A percentile compares a stretch with the other conserved stretches of the same genome.
These are phyloP conservation scores for Pelecanus crispus DNA, from an alignment of 2,113 vertebrate species.

Conservation along the genomic window DNA sequence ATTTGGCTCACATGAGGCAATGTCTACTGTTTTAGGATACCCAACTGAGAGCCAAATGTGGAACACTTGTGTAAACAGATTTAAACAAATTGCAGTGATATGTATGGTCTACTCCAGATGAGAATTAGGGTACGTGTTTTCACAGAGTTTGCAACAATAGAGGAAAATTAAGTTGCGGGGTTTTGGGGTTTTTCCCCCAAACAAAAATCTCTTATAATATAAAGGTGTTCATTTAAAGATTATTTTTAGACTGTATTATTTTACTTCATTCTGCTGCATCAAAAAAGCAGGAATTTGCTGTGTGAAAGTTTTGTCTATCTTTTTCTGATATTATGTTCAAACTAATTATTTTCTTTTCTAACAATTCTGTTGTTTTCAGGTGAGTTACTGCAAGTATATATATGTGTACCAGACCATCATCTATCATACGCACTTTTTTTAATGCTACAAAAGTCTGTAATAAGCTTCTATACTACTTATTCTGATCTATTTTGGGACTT, in stretches of 20 bases:
- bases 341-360: not conserved
- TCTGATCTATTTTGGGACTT: not conserved
- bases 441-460: not conserved
- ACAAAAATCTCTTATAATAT: not conserved
- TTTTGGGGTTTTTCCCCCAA: rapidly evolving
- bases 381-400: not conserved
- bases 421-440: not conserved
- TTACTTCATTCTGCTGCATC: not conserved
- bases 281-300: not conserved
- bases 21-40: not conserved
- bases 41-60: not conserved
- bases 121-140: not conserved
- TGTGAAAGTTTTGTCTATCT: not conserved
- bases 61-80: not conserved
- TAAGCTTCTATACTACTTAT: not conserved
- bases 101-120: not conserved
- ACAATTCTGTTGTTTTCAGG: not conserved
- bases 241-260: not conserved
- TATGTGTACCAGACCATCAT: not conserved
- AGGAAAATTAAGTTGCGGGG: not conserved
- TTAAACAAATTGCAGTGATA: not conserved
- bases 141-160: not conserved
- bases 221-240: not conserved
- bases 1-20: not conserved
- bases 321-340: not conserved